Evolutionary conservation across 2,888 invertebrate genomes (phyloP).

Genomic region (Volucella bombylans): DNA sequence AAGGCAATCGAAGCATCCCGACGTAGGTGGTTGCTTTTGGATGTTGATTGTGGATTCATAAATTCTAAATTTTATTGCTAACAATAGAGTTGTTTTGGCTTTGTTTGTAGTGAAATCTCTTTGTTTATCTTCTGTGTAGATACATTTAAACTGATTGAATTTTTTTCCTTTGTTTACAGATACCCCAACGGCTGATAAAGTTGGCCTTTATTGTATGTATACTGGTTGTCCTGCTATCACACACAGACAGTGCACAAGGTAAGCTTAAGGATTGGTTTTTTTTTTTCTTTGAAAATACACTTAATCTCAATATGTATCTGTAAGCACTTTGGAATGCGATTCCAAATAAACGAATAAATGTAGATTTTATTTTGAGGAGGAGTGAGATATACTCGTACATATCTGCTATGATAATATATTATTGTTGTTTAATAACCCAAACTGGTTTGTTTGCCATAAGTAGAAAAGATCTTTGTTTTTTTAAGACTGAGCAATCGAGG

Average conservation of each 20-base stretch:
- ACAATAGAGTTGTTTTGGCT: constrained; percentile 31
- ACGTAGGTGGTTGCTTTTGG: constrained; percentile 28
- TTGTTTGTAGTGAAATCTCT: constrained; percentile 1
- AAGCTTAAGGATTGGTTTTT: constrained; percentile 77
- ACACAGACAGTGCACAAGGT: constrained; percentile 85
- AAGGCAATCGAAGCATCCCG: too few relatives aligned
- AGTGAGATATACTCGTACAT: background rate
- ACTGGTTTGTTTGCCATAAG: background rate
- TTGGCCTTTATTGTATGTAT: constrained; percentile 84
- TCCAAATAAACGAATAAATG: constrained; percentile 2
- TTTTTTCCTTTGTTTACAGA: constrained; percentile 83
- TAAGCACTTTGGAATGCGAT: constrained; percentile 39
- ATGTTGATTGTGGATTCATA: constrained; percentile 44
- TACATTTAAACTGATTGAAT: constrained; percentile 35
- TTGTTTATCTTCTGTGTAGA: constrained; percentile 7
- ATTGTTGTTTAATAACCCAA: background rate
- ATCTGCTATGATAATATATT: too few relatives aligned
- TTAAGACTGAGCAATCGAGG: too few relatives aligned
- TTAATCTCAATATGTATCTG: background rate
- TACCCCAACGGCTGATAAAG: constrained; percentile 85
- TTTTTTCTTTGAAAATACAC: background rate
- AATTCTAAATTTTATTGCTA: constrained; percentile 47
- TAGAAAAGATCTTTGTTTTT: too few relatives aligned
- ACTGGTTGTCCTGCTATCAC: constrained; percentile 84
- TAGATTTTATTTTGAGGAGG: background rate